Conservation (phyloP, 1,140 invertebrate species). For the roundworm (Caenorhabditis elegans) region WBcel235 BX284604.4:7150501-7151000, state of each 20-base stretch:
- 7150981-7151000: conserved; percentile 35
- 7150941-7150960: conserved; percentile 24
- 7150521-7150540: background rate
- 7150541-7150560: conserved; percentile 30
- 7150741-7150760: background rate
- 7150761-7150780: conserved; percentile 15
- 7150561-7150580: background rate
- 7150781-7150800: conserved; percentile 14
- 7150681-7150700: background rate
- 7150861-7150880: background rate
- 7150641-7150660: background rate
- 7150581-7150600: background rate
- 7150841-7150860: background rate
- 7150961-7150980: conserved; percentile 41
- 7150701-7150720: conserved; percentile 16
- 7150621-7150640: background rate
- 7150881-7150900: conserved; percentile 9
- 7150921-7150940: conserved; percentile 1
- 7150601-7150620: background rate
- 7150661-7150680: background rate
- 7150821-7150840: background rate
- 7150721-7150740: background rate
- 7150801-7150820: background rate
- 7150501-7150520: background rate
- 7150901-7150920: background rate